phyloP scores from a whole-genome alignment of 2,888 invertebrate genomes.

The Strigamia crassipes region DNA sequence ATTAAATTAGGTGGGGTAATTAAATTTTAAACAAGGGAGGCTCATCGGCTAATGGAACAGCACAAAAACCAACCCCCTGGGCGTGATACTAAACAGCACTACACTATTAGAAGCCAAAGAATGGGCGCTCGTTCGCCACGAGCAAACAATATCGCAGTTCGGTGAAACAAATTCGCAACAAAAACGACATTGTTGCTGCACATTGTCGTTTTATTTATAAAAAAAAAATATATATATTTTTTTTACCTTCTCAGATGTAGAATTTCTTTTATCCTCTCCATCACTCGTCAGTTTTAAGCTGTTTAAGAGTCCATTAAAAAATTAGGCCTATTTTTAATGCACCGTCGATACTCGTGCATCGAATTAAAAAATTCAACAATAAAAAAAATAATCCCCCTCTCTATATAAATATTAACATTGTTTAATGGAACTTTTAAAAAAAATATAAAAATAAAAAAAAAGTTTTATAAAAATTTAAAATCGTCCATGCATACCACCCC shows the following conservation, averaged over 20 bases:
- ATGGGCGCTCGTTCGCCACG: neutral
- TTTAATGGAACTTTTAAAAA: neutral
- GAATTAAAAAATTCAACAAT: conserved; percentile 25
- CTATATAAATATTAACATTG: neutral
- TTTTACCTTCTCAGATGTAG: neutral
- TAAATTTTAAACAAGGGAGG: conserved; percentile 27
- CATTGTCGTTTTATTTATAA: too few species aligned
- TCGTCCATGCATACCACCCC: too few species aligned
- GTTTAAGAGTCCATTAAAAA: conserved; percentile 25
- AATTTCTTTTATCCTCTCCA: neutral
- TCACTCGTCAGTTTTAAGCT: neutral
- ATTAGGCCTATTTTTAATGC: conserved; percentile 16
- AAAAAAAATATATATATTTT: too few species aligned
- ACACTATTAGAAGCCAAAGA: neutral
- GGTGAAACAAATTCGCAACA: neutral
- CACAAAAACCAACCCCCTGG: conserved; percentile 26
- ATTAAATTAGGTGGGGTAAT: conserved; percentile 18
- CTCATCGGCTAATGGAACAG: conserved; percentile 30
- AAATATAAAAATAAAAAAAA: neutral
- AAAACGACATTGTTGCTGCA: neutral
- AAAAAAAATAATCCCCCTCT: neutral
- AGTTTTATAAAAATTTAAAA: neutral
- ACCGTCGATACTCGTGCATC: neutral
- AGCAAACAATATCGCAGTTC: neutral
- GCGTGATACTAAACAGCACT: conserved; percentile 30